Evolutionary conservation across 2,113 vertebrate genomes (phyloP), one percentile per base, ranked within the genome.

Genomic region (Lycaon pictus): DNA sequence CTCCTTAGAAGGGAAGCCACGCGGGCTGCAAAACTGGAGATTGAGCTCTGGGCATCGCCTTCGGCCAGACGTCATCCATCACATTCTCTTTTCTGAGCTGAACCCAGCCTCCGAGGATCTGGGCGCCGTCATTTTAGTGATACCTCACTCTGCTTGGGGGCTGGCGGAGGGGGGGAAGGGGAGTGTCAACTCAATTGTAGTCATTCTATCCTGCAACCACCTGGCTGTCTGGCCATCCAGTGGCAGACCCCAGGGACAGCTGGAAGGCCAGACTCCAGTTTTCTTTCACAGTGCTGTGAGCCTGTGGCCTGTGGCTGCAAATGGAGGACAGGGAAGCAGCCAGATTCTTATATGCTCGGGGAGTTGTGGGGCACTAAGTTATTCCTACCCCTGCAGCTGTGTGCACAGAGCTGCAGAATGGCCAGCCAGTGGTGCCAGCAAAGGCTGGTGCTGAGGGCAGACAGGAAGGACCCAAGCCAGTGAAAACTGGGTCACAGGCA

Each of bases 11-110:
- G 72, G 72, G 56, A 53, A 89, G 58, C 29, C 72, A 35, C 2
- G 3, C 20, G 20, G 65, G 16, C 58, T 37, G 29, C n/a, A 35
- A 63, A 32, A 8, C 65, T 51, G 43, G 32, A 67, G 32, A 20
- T 37, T 2, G 0, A 0, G 27, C 77, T 22, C 19, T 0, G 0
- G 29, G 67, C 56, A 1, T 25, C 1, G 1, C 51, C 83, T 11
- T 56, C 69, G 65, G 53, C 37, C 76, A 76, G 53, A n/a, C 13
- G 11, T 56, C 43, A 25, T 1, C 22, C 16, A 27, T 20, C 37
- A 19, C 0, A 0, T 20, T 72, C 37, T 48, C 83, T 62, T 29
- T 55, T 63, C 51, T 16, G 55, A 56, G 87, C 19, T 3, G 55
- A 62, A 51, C 71, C 77, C 67, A 56, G 67, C 43, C 71, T 60